Conservation (phyloP, 2,888 invertebrate genomes). For the Xestia rhomboidea region DNA sequence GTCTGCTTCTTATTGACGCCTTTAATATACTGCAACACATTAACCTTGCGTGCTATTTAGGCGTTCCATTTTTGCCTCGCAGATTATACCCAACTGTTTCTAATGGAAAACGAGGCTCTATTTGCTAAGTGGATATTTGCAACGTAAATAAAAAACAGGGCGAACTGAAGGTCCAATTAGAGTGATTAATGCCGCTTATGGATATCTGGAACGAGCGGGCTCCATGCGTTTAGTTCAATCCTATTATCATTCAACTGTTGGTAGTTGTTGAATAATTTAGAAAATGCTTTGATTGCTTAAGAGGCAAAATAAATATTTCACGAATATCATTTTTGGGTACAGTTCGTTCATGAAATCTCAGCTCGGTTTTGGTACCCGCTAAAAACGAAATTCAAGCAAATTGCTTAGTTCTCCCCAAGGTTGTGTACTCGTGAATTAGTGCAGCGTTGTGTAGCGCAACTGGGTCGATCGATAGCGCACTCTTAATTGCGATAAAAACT, state of each 20-base stretch:
- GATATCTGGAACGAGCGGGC: conserved; percentile 55
- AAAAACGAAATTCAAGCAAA: conserved; percentile 72
- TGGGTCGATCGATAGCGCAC: conserved; percentile 81
- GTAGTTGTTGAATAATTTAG: conserved; percentile 1
- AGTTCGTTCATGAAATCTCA: conserved; percentile 44
- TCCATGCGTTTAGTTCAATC: conserved; percentile 25
- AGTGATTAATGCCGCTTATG: conserved; percentile 63
- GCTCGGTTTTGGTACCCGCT: conserved; percentile 77
- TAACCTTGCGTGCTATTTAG: conserved; percentile 87
- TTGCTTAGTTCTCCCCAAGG: conserved; percentile 72
- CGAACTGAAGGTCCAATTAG: conserved; percentile 64
- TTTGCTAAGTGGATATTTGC: conserved; percentile 66
- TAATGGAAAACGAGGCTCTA: conserved; percentile 63
- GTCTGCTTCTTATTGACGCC: conserved; percentile 84
- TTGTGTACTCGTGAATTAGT: conserved; percentile 78
- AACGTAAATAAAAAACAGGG: conserved; percentile 65
- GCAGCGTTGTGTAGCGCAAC: conserved; percentile 69
- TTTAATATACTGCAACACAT: conserved; percentile 81
- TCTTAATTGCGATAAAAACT: conserved; percentile 85
- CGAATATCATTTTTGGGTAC: background rate
- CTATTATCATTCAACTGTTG: conserved; percentile 31
- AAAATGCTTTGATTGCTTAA: background rate
- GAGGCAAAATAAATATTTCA: background rate
- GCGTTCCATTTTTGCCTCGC: conserved; percentile 74
- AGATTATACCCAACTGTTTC: conserved; percentile 70